phyloP scores from a whole-genome alignment of 2,797 vertebrate species.

The Acrocephalus scirpaceus region DNA sequence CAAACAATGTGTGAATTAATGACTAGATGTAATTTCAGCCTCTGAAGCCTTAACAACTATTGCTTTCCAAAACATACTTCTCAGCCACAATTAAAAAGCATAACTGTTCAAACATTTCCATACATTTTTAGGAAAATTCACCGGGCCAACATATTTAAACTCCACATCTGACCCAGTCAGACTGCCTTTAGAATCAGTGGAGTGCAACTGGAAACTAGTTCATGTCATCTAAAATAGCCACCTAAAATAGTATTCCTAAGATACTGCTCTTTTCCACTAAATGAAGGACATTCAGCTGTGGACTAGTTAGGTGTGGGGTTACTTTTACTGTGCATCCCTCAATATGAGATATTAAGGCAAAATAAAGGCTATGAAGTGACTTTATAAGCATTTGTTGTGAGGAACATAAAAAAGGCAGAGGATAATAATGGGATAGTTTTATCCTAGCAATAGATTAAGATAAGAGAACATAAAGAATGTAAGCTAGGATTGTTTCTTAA shows the following conservation, averaged over 20 bases:
- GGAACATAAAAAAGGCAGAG: not conserved
- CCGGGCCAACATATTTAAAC: not conserved
- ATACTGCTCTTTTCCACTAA: not conserved
- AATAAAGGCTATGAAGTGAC: not conserved
- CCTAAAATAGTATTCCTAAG: not conserved
- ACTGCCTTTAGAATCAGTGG: not conserved
- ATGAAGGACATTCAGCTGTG: not conserved
- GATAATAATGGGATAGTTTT: not conserved
- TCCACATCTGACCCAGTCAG: not conserved
- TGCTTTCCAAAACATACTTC: not conserved
- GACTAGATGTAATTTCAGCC: not conserved
- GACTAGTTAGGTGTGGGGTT: not conserved
- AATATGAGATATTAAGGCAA: not conserved
- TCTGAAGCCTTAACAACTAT: not conserved
- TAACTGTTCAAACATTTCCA: not conserved
- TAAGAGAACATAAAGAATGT: not conserved
- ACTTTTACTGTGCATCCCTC: not conserved
- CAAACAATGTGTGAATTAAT: not conserved
- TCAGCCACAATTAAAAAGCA: not conserved
- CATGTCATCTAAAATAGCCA: not conserved
- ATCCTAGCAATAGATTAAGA: not conserved
- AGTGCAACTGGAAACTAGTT: not conserved
- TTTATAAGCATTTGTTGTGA: not conserved
- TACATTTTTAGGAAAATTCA: not conserved
- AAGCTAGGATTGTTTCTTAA: not conserved